phyloP scores from a whole-genome alignment of 2,888 invertebrate genomes.

The Lepidochrysops patricia region DNA sequence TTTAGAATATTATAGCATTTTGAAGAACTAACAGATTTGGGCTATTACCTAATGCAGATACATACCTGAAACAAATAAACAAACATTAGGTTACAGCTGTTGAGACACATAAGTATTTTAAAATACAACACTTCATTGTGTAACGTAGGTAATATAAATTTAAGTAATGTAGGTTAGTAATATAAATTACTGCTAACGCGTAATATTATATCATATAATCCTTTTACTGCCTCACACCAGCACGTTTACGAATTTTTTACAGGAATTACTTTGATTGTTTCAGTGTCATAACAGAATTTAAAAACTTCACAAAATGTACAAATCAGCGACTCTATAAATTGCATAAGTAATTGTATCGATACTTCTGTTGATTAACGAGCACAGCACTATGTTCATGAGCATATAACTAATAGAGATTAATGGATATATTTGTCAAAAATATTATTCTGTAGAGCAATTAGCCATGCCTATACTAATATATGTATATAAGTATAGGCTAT shows the following conservation, averaged over 20 bases:
- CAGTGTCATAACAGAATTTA: constrained; percentile 4
- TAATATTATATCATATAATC: background rate
- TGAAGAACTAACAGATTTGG: too few species aligned
- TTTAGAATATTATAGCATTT: too few species aligned
- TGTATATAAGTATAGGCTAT: background rate
- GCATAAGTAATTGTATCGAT: background rate
- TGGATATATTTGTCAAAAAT: too few species aligned
- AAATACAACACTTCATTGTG: background rate
- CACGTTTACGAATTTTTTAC: background rate
- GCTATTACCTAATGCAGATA: too few species aligned
- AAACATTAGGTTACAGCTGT: background rate
- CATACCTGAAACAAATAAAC: constrained; percentile 45
- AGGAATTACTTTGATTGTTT: background rate
- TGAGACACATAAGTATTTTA: background rate
- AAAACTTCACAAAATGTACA: background rate
- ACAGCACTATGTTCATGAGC: background rate
- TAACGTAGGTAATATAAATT: background rate
- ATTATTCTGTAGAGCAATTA: too few species aligned
- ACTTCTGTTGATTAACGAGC: background rate
- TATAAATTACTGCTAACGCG: background rate
- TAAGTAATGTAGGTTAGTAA: background rate
- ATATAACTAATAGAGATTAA: too few species aligned
- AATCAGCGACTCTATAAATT: background rate
- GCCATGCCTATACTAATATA: background rate
- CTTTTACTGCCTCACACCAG: background rate